Conservation (phyloP, 2,113 vertebrate genomes). For the Symphodus melops region DNA sequence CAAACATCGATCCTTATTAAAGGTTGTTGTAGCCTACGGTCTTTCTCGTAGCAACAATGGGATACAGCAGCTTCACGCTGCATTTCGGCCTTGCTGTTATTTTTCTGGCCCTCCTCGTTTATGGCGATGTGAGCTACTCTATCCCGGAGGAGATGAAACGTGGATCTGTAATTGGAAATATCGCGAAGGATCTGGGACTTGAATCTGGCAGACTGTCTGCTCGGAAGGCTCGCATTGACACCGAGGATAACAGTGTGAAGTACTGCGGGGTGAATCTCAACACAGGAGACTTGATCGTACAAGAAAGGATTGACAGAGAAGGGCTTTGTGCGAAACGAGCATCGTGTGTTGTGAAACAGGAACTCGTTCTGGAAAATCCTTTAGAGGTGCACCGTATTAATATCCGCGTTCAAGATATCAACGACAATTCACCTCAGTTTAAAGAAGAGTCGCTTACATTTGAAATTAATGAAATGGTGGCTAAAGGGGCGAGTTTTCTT, state of each 20-base stretch:
- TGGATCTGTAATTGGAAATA: constrained; percentile 83
- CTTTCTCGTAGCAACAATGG: not conserved
- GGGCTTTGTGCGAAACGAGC: constrained; percentile 76
- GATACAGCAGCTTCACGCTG: not conserved
- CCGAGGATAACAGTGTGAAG: constrained; percentile 33
- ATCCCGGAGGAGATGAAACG: constrained; percentile 80
- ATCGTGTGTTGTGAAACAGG: constrained; percentile 81
- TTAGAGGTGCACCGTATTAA: constrained; percentile 49
- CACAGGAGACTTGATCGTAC: constrained; percentile 80
- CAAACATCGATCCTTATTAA: too few relatives aligned
- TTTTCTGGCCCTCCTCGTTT: constrained; percentile 23
- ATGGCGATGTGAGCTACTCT: constrained; percentile 76
- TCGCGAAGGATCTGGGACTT: constrained; percentile 84
- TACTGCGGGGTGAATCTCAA: constrained; percentile 72
- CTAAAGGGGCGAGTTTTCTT: constrained; percentile 69
- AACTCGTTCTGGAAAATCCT: constrained; percentile 76
- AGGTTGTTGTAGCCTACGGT: too few relatives aligned
- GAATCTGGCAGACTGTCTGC: constrained; percentile 67
- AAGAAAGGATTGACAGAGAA: constrained; percentile 85
- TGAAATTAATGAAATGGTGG: constrained; percentile 77
- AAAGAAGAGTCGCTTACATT: constrained; percentile 62
- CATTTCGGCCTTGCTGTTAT: constrained; percentile 14
- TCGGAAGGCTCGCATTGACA: constrained; percentile 77
- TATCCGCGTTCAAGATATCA: constrained; percentile 73
- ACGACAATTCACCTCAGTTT: constrained; percentile 85